A percentile compares a stretch with the other conserved stretches of the same genome.
These are phyloP conservation scores for Daptonema setosum DNA, from an alignment of 2,888 invertebrate species.

Conservation along the genomic window DNA sequence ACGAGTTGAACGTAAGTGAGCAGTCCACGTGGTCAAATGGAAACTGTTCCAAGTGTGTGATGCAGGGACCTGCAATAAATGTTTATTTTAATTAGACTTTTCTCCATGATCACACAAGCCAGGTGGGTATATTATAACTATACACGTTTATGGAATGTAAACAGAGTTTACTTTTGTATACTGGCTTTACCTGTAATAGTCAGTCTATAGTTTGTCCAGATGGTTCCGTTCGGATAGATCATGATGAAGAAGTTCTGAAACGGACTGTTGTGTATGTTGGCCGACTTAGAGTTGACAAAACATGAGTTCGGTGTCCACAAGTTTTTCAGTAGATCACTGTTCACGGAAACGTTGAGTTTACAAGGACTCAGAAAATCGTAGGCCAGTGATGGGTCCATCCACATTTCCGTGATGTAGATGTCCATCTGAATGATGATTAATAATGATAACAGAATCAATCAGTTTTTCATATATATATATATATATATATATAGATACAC, in stretches of 20 bases:
- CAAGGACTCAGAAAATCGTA: conserved; percentile 22
- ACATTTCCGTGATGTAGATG: conserved; percentile 27
- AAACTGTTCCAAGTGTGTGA: conserved; percentile 22
- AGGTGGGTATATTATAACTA: no score
- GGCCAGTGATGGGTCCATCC: conserved; percentile 23
- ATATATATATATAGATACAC: no score
- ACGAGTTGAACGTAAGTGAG: conserved; percentile 23
- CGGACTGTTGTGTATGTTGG: conserved; percentile 24
- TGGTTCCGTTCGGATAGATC: conserved; percentile 25
- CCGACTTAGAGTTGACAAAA: conserved; percentile 27
- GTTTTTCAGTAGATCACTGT: conserved; percentile 18
- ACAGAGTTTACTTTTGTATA: no score
- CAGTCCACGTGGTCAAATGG: conserved; percentile 27
- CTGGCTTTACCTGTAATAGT: conserved; percentile 9
- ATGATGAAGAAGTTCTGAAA: conserved; percentile 26
- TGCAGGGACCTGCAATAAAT: conserved; percentile 19
- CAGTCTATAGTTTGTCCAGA: conserved; percentile 6
- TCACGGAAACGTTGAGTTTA: conserved; percentile 24
- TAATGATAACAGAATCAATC: no score
- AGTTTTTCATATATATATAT: no score
- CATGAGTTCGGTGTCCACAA: conserved; percentile 21
- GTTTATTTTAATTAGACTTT: no score
- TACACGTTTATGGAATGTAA: no score
- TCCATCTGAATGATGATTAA: no score
- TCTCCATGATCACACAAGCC: no score